Evolutionary conservation across 2,888 invertebrate species (phyloP).

Genomic region (Troglohyphantes excavatus): DNA sequence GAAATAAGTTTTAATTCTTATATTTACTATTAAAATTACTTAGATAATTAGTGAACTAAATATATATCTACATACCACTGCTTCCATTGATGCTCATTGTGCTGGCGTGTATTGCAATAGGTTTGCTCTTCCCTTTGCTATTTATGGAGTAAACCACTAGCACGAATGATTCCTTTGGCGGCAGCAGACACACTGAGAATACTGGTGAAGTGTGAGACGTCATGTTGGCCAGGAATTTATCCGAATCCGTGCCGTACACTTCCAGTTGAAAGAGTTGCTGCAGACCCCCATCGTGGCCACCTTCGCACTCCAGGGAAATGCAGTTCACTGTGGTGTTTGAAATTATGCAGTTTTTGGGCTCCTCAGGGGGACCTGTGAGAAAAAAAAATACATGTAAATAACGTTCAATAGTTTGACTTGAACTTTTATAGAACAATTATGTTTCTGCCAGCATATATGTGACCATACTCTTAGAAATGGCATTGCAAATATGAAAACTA

Average conservation of each 20-base stretch:
- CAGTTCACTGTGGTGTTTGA: constrained; percentile 49
- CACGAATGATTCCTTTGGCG: constrained; percentile 89
- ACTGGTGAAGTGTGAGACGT: constrained; percentile 46
- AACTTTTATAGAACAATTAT: no score
- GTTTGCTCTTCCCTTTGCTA: constrained; percentile 91
- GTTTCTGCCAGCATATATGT: no score
- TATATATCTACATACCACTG: constrained; percentile 13
- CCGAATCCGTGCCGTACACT: constrained; percentile 65
- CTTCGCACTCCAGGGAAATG: constrained; percentile 64
- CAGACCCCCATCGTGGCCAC: constrained; percentile 70
- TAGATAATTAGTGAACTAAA: background rate
- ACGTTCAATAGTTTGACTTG: no score
- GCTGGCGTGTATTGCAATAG: constrained; percentile 87
- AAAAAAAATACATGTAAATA: no score
- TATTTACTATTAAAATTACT: no score
- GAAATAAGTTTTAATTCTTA: no score
- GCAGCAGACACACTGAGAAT: constrained; percentile 66
- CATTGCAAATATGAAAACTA: no score
- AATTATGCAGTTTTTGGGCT: constrained; percentile 66
- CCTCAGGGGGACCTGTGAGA: constrained; percentile 70
- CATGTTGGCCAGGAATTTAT: constrained; percentile 58
- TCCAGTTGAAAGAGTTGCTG: constrained; percentile 71
- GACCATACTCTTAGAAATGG: no score
- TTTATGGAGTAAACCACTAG: constrained; percentile 91
- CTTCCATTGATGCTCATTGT: constrained; percentile 21